These are phyloP conservation scores for Calyptomena viridis DNA, from an alignment of 2,113 vertebrate genomes.

Conservation along the genomic window DNA sequence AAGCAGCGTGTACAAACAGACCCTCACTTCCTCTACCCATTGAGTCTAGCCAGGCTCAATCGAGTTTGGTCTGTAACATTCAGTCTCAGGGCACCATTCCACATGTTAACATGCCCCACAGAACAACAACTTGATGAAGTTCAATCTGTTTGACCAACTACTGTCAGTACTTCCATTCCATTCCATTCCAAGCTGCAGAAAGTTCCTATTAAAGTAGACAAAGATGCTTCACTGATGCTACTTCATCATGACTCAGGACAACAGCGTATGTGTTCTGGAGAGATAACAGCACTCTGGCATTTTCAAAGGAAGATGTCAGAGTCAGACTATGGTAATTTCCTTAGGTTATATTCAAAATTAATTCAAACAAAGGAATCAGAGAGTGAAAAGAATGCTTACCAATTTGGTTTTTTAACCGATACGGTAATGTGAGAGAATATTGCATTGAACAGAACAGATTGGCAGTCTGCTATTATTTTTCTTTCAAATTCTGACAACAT, in stretches of 20 bases:
- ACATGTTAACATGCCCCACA: neutral
- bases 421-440: neutral
- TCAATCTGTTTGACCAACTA: neutral
- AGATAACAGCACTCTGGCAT: neutral
- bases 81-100: neutral
- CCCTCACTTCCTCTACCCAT: neutral
- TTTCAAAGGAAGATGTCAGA: neutral
- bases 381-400: neutral
- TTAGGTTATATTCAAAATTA: neutral
- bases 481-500: neutral
- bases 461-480: neutral
- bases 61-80: neutral
- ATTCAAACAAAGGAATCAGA: neutral
- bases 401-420: neutral
- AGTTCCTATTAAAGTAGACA: neutral
- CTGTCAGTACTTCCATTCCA: neutral
- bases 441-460: neutral
- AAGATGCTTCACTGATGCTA: neutral
- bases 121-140: neutral
- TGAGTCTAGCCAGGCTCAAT: neutral
- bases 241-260: neutral
- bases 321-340: neutral
- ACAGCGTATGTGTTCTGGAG: neutral
- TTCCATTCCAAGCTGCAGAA: neutral
- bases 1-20: neutral